These are phyloP conservation scores for Synergus gifuensis DNA, from an alignment of 2,888 invertebrate genomes.

Conservation along the genomic window DNA sequence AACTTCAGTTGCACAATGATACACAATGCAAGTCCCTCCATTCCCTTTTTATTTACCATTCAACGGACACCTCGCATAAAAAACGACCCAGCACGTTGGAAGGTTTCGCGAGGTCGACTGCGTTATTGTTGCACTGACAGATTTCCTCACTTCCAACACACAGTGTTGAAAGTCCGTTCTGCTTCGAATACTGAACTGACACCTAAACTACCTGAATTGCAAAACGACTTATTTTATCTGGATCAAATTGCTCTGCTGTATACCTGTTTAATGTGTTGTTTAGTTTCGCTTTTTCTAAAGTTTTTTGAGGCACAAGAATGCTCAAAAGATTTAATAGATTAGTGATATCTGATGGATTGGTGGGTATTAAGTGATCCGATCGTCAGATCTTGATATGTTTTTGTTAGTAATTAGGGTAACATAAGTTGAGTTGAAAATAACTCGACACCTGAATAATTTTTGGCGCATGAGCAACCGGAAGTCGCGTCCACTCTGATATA, in stretches of 20 bases:
- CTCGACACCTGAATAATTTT: not conserved
- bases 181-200: conserved; percentile 10
- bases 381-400: too few relatives aligned
- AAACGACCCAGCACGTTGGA: conserved; percentile 21
- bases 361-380: too few relatives aligned
- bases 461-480: not conserved
- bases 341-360: too few relatives aligned
- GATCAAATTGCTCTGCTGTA: conserved; percentile 1
- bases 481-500: not conserved
- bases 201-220: conserved; percentile 15
- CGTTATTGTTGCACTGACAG: conserved; percentile 34
- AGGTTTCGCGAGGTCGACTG: conserved; percentile 18
- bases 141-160: conserved; percentile 11
- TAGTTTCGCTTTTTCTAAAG: too few relatives aligned
- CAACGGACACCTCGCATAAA: conserved; percentile 31
- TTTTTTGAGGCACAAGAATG: too few relatives aligned
- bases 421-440: not conserved
- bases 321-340: too few relatives aligned
- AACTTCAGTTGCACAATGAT: conserved; percentile 26
- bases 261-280: not conserved
- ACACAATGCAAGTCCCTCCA: not conserved
- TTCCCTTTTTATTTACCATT: conserved; percentile 40
- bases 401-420: too few relatives aligned
- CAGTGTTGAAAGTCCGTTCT: conserved; percentile 2
- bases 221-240: conserved; percentile 17